Base-by-base conservation (phyloP, 37 sponge, comb jelly and placozoan species). In the Oopsacas minuta region DNA sequence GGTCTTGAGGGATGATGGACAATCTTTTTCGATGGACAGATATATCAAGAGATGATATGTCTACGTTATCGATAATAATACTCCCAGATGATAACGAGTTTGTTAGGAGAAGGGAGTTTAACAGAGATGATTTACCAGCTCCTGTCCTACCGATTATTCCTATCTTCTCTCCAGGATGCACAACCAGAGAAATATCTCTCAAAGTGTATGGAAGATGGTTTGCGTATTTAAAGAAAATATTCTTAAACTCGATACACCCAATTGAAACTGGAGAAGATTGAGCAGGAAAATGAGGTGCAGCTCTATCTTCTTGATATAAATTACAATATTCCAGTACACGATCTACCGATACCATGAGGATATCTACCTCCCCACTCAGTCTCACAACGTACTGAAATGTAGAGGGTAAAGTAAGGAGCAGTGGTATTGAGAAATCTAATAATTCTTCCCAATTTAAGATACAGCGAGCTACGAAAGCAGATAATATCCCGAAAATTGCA, bases 71-170 rank as follows among this genome's bases (percentile, higher is more conserved):
- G 17, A 88, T 81, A 28, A n/a, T 42, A 20, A 88, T 88, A 15
- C 53, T 3, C 1, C 89, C 89, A 69, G 81, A 82, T 0, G 86
- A 82, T 23, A 82, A 39, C 83, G 81, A 85, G 38, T 85, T 36
- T 20, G 84, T 86, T 8, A 85, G 89, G 61, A 88, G 86, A 5
- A 88, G 52, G 32, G 89, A 53, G 1, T 85, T 85, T 38, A 85
- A 85, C 10, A 88, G 75, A 10, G 89, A 88, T 36, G 86, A 86
- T 37, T 88, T 88, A 5, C 89, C 89, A 34, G 89, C 89, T 36
- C 89, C 89, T 7, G 89, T 88, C 23, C 89, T 39, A 35, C 89
- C 89, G 36, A 88, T 85, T 32, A 88, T 88, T 10, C 89, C 89
- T 75, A 88, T 81, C 89, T 88, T 82, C 75, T 42, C 36, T 22